Base-by-base conservation (phyloP, 2,113 vertebrate genomes). In the Cheirogaleus medius region DNA sequence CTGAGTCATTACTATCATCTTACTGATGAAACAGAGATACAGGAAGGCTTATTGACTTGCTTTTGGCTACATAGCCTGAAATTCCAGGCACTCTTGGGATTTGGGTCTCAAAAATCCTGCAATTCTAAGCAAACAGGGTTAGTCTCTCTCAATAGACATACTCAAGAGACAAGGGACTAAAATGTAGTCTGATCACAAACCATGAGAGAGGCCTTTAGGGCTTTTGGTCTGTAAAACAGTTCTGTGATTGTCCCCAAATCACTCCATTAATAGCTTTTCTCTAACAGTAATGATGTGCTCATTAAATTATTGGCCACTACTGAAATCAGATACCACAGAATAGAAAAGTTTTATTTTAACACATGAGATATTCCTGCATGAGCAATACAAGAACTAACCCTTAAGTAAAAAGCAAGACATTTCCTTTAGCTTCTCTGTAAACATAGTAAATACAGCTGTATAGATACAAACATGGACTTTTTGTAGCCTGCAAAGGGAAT, bases 1-100 rank as follows among this genome's bases (percentile, higher is more conserved):
- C 80, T 84, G 42, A 69, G 69, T 27, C 69, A 12, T 95, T 74
- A 14, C 69, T 83, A 74, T 84, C 68, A 90, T 86, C 44, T 97
- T 97, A 91, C 86, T 91, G 73, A 92, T 84, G 84, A 95, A 95
- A 96, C 25, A 32, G 42, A 92, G 64, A 82, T 44, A 68, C 42
- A 71, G 44, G 60, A 44, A 84, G 63, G 5, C 29, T 90, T 96
- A 93, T 81, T 96, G 90, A 94, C 69, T 85, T 88, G 52, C 83
- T 88, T 84, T 91, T 64, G 42, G 58, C 42, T 54, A 60, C 23
- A 49, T 27, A 13, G 49, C 47, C 54, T 97, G 84, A 87, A 95
- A 96, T 89, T 66, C 20, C 60, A 92, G 90, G 39, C 42, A 18
- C 89, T 34, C 66, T 56, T 89, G 83, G 82, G 73, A 66, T 77